A percentile compares a stretch with the other conserved stretches of the same genome.
phyloP scores from a whole-genome alignment of 2,113 vertebrate species.

The Halcyon malimbica region DNA sequence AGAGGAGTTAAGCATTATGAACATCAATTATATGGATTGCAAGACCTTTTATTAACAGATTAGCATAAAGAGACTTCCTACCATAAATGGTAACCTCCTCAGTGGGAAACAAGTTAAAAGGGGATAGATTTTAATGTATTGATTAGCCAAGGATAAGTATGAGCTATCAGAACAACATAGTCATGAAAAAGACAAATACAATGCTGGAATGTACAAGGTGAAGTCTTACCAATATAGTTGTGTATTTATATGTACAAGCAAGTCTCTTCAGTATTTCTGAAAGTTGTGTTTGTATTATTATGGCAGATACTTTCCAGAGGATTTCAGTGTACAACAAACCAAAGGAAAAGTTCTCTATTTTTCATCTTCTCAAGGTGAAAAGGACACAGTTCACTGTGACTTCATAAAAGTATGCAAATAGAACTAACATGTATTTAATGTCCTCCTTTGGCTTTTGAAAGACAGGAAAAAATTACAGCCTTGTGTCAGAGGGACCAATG shows the following conservation, averaged over 20 bases:
- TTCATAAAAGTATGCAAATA: neutral
- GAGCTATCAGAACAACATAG: neutral
- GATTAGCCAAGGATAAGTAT: neutral
- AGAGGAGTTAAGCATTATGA: neutral
- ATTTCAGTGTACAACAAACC: neutral
- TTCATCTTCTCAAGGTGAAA: neutral
- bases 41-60: neutral
- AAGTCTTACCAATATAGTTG: neutral
- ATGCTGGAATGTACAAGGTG: neutral
- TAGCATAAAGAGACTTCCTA: neutral
- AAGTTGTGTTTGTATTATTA: neutral
- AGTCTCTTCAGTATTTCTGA: neutral
- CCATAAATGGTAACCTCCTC: neutral
- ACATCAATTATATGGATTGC: neutral
- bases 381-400: neutral
- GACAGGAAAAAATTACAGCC: neutral
- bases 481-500: neutral
- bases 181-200: neutral
- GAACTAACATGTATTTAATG: neutral
- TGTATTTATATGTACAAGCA: neutral
- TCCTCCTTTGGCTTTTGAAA: neutral
- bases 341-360: neutral
- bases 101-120: neutral
- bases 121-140: neutral
- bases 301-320: neutral